Evolutionary conservation across 2,113 vertebrate genomes (phyloP).

Genomic region (Sylvilagus bachmani): DNA sequence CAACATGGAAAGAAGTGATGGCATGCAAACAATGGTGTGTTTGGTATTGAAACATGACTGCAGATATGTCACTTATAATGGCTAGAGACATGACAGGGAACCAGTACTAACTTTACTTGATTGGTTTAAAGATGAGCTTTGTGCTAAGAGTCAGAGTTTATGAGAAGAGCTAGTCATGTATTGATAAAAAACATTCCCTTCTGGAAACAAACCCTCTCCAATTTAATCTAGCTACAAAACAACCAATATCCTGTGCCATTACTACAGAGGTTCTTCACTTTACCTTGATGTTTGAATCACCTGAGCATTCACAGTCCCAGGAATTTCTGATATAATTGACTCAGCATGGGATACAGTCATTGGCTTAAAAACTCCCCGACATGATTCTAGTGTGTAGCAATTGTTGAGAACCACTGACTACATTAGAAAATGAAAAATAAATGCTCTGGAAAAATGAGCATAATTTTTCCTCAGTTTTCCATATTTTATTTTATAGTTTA

Average conservation of each 20-base stretch:
- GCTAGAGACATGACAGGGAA: conserved; percentile 84
- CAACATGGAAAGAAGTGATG: conserved; percentile 81
- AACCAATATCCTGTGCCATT: background rate
- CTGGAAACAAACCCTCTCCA: accelerated
- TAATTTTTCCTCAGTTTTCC: background rate
- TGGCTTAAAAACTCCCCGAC: background rate
- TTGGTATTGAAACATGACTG: conserved; percentile 81
- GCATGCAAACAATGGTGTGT: conserved; percentile 86
- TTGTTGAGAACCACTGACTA: background rate
- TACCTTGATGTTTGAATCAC: background rate
- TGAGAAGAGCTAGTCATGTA: conserved; percentile 37
- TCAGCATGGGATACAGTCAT: background rate
- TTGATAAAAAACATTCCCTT: background rate
- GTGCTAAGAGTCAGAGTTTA: conserved; percentile 54
- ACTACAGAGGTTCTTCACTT: background rate
- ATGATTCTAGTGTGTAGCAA: background rate
- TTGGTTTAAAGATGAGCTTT: conserved; percentile 83
- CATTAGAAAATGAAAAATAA: background rate
- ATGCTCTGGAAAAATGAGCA: background rate
- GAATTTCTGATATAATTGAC: background rate
- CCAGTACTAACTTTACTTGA: conserved; percentile 83
- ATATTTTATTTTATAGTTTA: background rate
- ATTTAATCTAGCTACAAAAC: conserved; percentile 32
- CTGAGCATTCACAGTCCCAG: background rate
- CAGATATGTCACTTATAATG: conserved; percentile 86